phyloP scores from a whole-genome alignment of 2,113 vertebrate species.

The Malurus cyaneus region DNA sequence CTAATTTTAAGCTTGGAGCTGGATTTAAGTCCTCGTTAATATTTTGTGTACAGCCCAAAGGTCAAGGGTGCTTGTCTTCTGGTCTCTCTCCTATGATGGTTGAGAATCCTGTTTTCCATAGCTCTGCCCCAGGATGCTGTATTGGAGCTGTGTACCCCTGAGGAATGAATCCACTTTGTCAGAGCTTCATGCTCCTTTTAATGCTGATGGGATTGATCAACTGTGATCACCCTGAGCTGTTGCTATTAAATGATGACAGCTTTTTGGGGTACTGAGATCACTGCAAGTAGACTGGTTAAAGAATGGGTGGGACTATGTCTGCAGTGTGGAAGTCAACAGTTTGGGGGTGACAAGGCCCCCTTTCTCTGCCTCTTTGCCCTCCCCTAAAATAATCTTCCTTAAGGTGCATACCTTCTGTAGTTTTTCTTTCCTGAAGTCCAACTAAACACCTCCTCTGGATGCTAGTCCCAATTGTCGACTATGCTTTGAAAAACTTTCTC shows the following conservation, averaged over 20 bases:
- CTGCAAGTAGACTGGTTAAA: not conserved
- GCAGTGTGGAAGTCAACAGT: not conserved
- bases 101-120: not conserved
- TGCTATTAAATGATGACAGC: not conserved
- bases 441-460: not conserved
- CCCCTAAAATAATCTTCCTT: not conserved
- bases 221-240: not conserved
- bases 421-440: not conserved
- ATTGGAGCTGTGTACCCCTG: rapidly evolving
- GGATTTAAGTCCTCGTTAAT: not conserved
- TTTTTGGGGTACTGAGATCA: not conserved
- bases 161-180: not conserved
- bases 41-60: not conserved
- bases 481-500: not conserved
- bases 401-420: not conserved
- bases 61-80: not conserved
- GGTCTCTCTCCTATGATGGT: not conserved
- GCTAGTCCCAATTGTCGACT: not conserved
- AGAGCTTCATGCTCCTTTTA: not conserved
- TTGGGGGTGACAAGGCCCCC: too few species aligned
- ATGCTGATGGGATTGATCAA: not conserved
- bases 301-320: not conserved
- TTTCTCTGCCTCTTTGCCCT: not conserved
- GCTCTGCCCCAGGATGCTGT: not conserved
- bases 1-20: not conserved